Base-by-base conservation (phyloP, 2,888 invertebrate species). In the Gastracanthus pulcherrimus region DNA sequence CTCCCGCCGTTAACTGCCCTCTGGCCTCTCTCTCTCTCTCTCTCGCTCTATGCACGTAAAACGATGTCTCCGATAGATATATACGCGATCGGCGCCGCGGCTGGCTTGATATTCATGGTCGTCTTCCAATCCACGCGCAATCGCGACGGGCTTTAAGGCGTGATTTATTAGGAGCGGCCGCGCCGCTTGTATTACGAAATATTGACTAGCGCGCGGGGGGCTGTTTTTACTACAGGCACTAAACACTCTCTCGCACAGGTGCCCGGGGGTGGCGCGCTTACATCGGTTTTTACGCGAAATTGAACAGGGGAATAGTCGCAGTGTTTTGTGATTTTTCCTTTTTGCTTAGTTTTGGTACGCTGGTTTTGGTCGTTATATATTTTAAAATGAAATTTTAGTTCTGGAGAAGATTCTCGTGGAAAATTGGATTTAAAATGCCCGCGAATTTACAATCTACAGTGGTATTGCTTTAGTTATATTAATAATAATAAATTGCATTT, bases 91-190 rank as follows among this genome's bases (percentile, higher is more conserved):
- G 45, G 3, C 45, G 45, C 45, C 23, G 19, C 23, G 13, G 11
- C 26, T 13, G 16, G 29, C 23, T 29, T 26, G 23, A 31, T 62
- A 62, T 74, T 74, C 72, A 74, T 29, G 62, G 31, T 34, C 72
- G 72, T 62, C 62, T 41, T 74, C 60, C 45, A 74, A 74, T 62
- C 72, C 45, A 45, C 60, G 72, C 62, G 31, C 60, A 19, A 11
- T 62, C 72, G 58, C 38, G 26, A 31, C n/a, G 41, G 26, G 72
- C 41, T 72, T 72, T 72, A 72, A 72, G 72, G 58, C 29, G 31
- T 74, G 72, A 74, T 74, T 74, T 74, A 74, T 74, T 74, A 60
- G 70, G 70, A 51, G 19, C 51, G 11, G 31, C 45, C 3, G 23
- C 69, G 36, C 29, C 38, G 6, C 34, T 26, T 55, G 55, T 26